Conservation (phyloP, 2,113 vertebrate genomes). For the Alectura lathami region DNA sequence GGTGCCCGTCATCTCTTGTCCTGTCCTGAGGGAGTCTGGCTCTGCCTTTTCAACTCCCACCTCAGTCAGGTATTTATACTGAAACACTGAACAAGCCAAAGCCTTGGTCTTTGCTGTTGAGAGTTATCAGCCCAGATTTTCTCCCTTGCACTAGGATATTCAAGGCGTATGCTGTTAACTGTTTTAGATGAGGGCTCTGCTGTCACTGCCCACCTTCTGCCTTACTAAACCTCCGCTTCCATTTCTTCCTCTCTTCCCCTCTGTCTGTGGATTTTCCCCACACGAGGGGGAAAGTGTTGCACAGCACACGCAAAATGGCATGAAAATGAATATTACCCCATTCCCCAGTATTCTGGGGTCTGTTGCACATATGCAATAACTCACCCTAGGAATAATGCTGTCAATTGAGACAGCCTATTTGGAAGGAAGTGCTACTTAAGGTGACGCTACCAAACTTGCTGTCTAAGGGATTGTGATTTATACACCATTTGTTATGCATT, state of each 20-base stretch:
- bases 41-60: neutral
- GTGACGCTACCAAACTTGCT: neutral
- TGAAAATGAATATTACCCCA: neutral
- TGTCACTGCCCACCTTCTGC: neutral
- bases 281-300: neutral
- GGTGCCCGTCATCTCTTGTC: fast-evolving
- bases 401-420: neutral
- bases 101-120: neutral
- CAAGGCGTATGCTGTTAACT: neutral
- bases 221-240: neutral
- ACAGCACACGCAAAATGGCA: neutral
- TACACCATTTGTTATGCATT: neutral
- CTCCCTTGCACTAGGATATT: neutral
- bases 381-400: neutral
- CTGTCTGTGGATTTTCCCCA: neutral
- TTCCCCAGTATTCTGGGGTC: neutral
- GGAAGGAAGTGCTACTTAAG: neutral
- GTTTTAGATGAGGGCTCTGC: neutral
- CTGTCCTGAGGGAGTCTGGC: neutral
- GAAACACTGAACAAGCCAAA: neutral
- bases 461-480: neutral
- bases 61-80: neutral
- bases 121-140: neutral
- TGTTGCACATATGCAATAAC: neutral
- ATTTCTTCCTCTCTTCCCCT: neutral